These are phyloP conservation scores for Moxostoma hubbsi DNA, from an alignment of 2,797 vertebrate species.

Conservation along the genomic window DNA sequence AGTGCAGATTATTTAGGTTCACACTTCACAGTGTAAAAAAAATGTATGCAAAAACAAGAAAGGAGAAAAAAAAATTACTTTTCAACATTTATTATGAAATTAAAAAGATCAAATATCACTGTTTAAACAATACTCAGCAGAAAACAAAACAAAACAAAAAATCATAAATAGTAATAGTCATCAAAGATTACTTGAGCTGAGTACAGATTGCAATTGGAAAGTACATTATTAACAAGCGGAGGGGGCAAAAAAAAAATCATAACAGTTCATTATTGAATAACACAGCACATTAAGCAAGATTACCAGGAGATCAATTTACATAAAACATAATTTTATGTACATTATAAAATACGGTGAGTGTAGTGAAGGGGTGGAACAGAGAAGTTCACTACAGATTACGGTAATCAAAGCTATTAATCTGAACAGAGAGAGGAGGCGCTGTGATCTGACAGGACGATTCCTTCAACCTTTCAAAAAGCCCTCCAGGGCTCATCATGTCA, in stretches of 20 bases:
- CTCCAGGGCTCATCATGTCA: not conserved
- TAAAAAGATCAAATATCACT: slow-evolving; percentile 79
- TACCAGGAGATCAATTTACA: slow-evolving; percentile 84
- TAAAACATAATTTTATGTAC: slow-evolving; percentile 82
- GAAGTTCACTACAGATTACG: slow-evolving; percentile 44
- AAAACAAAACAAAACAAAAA: slow-evolving; percentile 66
- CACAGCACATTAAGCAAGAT: slow-evolving; percentile 85
- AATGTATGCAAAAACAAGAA: slow-evolving; percentile 20
- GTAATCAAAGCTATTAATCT: slow-evolving; percentile 67
- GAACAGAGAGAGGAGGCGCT: slow-evolving; percentile 62
- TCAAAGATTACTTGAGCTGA: slow-evolving; percentile 69
- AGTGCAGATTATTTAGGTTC: not conserved
- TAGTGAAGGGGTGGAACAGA: slow-evolving; percentile 49
- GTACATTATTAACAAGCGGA: slow-evolving; percentile 70
- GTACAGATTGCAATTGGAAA: slow-evolving; percentile 73
- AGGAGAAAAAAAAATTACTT: slow-evolving; percentile 66
- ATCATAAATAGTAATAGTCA: slow-evolving; percentile 55
- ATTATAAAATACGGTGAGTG: slow-evolving; percentile 72
- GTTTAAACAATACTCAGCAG: slow-evolving; percentile 74
- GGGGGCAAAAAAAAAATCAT: slow-evolving; percentile 51
- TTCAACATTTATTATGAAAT: slow-evolving; percentile 88
- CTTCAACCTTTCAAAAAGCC: slow-evolving; percentile 10
- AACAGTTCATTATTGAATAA: slow-evolving; percentile 80
- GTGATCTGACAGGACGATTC: slow-evolving; percentile 60
- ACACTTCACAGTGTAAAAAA: not conserved